A percentile compares a stretch with the other conserved stretches of the same genome.
These are phyloP conservation scores for Aphaenogaster ashmeadi DNA, from an alignment of 1,140 invertebrate species.

Conservation along the genomic window DNA sequence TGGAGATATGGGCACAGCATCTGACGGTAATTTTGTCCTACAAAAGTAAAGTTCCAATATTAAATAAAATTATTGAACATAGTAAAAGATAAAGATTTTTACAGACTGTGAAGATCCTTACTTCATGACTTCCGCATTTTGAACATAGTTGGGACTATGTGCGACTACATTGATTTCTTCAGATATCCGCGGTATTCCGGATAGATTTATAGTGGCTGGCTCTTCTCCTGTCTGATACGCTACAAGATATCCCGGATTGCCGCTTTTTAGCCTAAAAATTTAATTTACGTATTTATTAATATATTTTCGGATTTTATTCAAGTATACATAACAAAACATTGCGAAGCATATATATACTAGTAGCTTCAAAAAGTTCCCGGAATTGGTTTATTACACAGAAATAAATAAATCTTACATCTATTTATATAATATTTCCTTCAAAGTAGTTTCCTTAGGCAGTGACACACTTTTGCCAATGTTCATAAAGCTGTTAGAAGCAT, in stretches of 20 bases:
- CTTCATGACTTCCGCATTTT: conserved; percentile 80
- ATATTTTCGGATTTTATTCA: neutral
- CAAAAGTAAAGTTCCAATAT: conserved; percentile 65
- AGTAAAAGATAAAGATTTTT: conserved; percentile 19
- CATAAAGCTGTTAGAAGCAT: no score
- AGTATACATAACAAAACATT: neutral
- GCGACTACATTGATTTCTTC: conserved; percentile 88
- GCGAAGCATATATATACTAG: neutral
- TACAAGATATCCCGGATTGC: conserved; percentile 91
- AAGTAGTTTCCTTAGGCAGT: no score
- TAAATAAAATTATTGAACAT: neutral
- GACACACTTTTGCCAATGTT: no score
- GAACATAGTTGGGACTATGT: conserved; percentile 88
- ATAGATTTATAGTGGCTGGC: conserved; percentile 86
- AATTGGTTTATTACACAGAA: no score
- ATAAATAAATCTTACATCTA: no score
- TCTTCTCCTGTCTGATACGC: conserved; percentile 88
- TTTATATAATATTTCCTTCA: no score
- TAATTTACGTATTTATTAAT: conserved; percentile 6
- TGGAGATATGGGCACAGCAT: conserved; percentile 78
- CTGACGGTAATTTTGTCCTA: conserved; percentile 78
- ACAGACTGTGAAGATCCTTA: conserved; percentile 77
- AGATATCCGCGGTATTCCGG: conserved; percentile 83
- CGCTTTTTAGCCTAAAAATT: conserved; percentile 89
- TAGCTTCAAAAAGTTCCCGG: no score